Percentiles rank a stretch among this genome's conserved stretches.
Evolutionary conservation across 1,140 invertebrate species (phyloP).

Genomic region (Chrysopa pallens): DNA sequence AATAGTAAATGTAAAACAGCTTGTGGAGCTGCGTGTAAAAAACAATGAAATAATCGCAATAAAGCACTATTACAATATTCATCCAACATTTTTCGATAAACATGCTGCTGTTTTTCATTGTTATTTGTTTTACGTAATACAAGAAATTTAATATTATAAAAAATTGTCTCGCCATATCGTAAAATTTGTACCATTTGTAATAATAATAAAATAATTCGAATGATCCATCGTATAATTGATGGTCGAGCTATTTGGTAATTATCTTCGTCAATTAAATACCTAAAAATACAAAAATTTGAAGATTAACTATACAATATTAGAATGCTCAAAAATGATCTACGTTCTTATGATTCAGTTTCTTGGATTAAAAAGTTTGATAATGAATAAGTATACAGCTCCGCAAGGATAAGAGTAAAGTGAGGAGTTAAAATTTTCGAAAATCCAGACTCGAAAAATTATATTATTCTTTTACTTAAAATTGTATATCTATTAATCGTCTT

Average conservation of each 20-base stretch:
- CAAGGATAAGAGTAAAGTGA: too few relatives aligned
- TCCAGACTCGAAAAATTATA: too few relatives aligned
- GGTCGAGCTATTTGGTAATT: conserved; percentile 21
- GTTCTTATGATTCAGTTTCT: too few relatives aligned
- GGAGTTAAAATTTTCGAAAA: too few relatives aligned
- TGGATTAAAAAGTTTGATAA: too few relatives aligned
- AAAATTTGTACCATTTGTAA: conserved; percentile 25
- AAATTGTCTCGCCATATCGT: conserved; percentile 22
- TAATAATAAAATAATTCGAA: conserved; percentile 24
- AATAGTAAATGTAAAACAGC: conserved; percentile 20
- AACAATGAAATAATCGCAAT: conserved; percentile 42
- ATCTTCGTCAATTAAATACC: conserved; percentile 28
- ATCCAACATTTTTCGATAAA: conserved; percentile 28
- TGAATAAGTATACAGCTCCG: too few relatives aligned
- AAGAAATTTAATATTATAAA: conserved; percentile 28
- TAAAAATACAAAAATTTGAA: too few relatives aligned
- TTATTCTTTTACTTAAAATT: too few relatives aligned
- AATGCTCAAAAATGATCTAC: too few relatives aligned
- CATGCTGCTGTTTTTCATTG: conserved; percentile 16
- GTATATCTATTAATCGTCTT: too few relatives aligned
- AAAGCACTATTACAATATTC: conserved; percentile 37
- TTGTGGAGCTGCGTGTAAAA: conserved; percentile 32
- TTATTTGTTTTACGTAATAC: conserved; percentile 17
- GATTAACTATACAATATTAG: too few relatives aligned
- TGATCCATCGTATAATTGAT: conserved; percentile 22